phyloP scores from a whole-genome alignment of 2,797 vertebrate genomes.

The Characodon lateralis region DNA sequence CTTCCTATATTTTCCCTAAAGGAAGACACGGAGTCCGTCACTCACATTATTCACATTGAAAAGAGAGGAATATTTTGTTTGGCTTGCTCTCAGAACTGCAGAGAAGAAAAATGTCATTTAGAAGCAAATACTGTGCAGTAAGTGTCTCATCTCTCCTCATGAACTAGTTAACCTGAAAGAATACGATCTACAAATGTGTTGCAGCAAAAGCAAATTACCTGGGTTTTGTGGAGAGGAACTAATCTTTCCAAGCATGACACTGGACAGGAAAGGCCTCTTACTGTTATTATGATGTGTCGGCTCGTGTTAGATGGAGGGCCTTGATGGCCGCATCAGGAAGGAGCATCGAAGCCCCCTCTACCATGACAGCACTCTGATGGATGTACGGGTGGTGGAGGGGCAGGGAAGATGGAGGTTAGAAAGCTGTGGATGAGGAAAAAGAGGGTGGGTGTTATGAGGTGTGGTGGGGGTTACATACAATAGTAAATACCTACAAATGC shows the following conservation, averaged over 20 bases:
- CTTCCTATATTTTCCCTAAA: neutral
- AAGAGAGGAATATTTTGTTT: constrained; percentile 26
- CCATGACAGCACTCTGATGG: constrained; percentile 80
- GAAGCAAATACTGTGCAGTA: constrained; percentile 66
- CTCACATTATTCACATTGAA: constrained; percentile 7
- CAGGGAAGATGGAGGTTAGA: constrained; percentile 74
- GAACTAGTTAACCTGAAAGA: constrained; percentile 81
- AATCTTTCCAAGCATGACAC: constrained; percentile 87
- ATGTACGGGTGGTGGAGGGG: constrained; percentile 72
- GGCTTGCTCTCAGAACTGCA: constrained; percentile 45
- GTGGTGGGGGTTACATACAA: constrained; percentile 60
- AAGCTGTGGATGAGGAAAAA: constrained; percentile 63
- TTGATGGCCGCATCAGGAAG: constrained; percentile 81
- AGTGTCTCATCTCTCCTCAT: constrained; percentile 73
- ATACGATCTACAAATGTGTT: constrained; percentile 83
- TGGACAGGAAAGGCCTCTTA: constrained; percentile 87
- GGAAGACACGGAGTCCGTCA: neutral
- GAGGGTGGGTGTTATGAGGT: constrained; percentile 58
- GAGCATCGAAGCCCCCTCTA: constrained; percentile 73
- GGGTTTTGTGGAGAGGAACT: constrained; percentile 86
- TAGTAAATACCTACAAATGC: constrained; percentile 68
- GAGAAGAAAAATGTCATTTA: constrained; percentile 60
- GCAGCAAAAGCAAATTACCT: constrained; percentile 85
- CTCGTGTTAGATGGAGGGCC: constrained; percentile 83
- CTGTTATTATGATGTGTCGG: constrained; percentile 88